phyloP scores from a whole-genome alignment of 2,113 vertebrate species.

The Perognathus longimembris region DNA sequence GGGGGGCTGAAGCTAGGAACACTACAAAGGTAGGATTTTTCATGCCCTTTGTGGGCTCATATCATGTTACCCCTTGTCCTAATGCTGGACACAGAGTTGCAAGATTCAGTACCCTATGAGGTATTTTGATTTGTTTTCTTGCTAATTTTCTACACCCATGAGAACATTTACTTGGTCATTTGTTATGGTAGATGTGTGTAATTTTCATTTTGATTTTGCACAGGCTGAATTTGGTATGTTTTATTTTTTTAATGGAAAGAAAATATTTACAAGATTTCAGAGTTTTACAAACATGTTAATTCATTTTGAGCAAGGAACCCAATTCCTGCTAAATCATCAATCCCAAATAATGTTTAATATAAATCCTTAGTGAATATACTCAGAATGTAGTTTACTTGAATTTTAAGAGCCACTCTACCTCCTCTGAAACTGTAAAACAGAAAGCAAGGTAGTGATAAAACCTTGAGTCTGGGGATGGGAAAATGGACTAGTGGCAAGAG shows the following conservation, averaged over 20 bases:
- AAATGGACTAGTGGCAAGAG: too few relatives aligned
- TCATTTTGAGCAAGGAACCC: not conserved
- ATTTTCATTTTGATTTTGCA: not conserved
- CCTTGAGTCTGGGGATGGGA: too few relatives aligned
- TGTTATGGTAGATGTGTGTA: not conserved
- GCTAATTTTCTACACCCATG: not conserved
- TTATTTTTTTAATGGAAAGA: not conserved
- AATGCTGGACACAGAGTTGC: not conserved
- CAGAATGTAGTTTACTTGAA: not conserved
- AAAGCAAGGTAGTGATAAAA: not conserved
- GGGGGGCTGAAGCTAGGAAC: not conserved
- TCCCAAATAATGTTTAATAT: not conserved
- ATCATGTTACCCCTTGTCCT: not conserved
- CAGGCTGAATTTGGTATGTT: not conserved
- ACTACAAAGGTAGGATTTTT: too few relatives aligned
- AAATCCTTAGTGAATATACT: not conserved
- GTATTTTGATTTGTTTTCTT: not conserved
- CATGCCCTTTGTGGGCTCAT: not conserved
- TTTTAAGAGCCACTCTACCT: not conserved
- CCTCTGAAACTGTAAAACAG: not conserved
- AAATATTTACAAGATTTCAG: not conserved
- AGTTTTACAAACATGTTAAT: not conserved
- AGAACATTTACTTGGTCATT: not conserved
- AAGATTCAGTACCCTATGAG: too few relatives aligned
- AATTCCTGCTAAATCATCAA: not conserved